These are phyloP conservation scores for Anoura caudifer DNA, from an alignment of 2,113 vertebrate species.

Conservation along the genomic window DNA sequence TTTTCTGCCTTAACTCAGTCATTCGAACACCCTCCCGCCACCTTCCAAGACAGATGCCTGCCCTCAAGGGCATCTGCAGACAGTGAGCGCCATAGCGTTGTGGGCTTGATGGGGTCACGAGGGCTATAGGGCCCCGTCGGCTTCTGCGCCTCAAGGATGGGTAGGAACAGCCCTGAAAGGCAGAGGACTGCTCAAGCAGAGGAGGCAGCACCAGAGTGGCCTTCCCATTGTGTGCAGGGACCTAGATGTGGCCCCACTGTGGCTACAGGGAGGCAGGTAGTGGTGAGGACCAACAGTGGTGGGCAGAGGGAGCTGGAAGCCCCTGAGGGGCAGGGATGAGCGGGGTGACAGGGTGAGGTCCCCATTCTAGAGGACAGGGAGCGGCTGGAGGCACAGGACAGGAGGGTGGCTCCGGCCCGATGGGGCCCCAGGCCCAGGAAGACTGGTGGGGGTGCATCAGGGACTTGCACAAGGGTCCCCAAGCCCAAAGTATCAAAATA, in stretches of 20 bases:
- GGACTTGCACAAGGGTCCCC: background rate
- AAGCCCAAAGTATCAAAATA: background rate
- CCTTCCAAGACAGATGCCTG: too few species aligned
- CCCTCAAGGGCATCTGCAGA: background rate
- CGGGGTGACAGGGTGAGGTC: background rate
- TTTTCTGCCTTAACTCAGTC: background rate
- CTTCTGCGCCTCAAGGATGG: background rate
- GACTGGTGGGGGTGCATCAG: background rate
- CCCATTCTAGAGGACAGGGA: background rate
- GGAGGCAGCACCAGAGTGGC: background rate
- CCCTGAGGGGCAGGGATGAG: background rate
- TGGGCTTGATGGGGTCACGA: accelerated
- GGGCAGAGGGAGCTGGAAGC: background rate
- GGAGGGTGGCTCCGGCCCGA: background rate
- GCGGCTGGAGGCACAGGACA: too few species aligned
- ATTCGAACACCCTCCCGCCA: background rate
- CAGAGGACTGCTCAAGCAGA: background rate
- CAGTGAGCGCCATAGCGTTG: background rate
- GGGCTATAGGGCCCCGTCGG: background rate
- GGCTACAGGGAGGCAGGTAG: background rate
- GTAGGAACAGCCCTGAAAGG: background rate
- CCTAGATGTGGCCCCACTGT: background rate
- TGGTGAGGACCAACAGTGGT: background rate
- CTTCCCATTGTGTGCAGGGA: background rate
- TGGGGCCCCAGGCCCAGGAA: background rate